Base-by-base conservation (phyloP, 2,797 vertebrate genomes). In the Gambelia wislizenii region DNA sequence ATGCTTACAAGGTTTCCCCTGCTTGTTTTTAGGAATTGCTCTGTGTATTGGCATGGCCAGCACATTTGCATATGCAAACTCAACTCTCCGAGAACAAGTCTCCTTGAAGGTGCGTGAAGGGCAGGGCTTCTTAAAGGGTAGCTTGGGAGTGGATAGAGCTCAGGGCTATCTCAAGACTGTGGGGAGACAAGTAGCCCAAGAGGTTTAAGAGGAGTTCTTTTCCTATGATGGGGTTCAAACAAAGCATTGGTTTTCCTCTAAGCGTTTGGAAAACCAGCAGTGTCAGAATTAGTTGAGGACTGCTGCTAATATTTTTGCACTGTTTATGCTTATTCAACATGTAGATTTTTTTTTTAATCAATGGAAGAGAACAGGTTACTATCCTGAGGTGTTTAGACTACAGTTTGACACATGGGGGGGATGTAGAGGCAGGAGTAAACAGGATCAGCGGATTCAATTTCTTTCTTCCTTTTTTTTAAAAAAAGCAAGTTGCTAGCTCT, bases 31-130 rank as follows among this genome's bases (percentile, higher is more conserved):
- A 99, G 99, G 99, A 87, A 99, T 99, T 54, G 98, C 98, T 1
- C 97, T 99, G 87, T 99, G 98, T 92, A 98, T 99, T 10, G 99
- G 99, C 70, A 98, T 99, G 99, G 98, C 98, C 96, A 98, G 98
- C 96, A 99, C 99, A 0, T 99, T 99, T 1, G 97, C 98, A 39
- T 99, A 99, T 0, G 99, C 99, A 94, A 99, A 99, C 95, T 98
- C 98, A 33, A 97, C 97, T 0, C 97, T 99, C 64, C 98, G 98
- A 84, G 98, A 99, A 75, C 99, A 99, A 96, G 99, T 99, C 36
- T 98, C 99, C 44, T 96, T 99, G 91, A 98, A 98, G 98, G 99
- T 99, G 96, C 97, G 97, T 95, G 1, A 3, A 56, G n/a, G 6
- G 2, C 14, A 7, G 0, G 0, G 13, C 44, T 61, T 22, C 27